These are phyloP conservation scores for Protonemura montana DNA, from an alignment of 2,888 invertebrate species.

Conservation along the genomic window DNA sequence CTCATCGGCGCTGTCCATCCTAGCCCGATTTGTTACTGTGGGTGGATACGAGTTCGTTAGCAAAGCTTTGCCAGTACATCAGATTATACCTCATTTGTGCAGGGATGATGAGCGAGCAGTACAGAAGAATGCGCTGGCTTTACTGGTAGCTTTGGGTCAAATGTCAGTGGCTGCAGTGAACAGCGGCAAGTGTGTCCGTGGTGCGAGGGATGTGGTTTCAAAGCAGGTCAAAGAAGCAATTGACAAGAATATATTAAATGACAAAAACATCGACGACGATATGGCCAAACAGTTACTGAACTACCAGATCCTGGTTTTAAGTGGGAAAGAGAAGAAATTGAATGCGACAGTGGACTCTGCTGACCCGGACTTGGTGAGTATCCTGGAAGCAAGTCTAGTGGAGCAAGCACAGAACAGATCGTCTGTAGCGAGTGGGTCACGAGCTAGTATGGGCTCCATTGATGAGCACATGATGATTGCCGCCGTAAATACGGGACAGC, in stretches of 20 bases:
- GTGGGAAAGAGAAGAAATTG: slow-evolving; percentile 30
- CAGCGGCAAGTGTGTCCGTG: neutral
- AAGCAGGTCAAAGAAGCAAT: slow-evolving; percentile 40
- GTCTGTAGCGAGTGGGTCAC: neutral
- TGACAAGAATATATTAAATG: slow-evolving; percentile 34
- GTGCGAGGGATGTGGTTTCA: slow-evolving; percentile 30
- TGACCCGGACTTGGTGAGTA: slow-evolving; percentile 32
- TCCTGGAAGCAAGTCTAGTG: slow-evolving; percentile 38
- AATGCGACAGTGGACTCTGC: slow-evolving; percentile 38
- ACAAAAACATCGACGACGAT: neutral
- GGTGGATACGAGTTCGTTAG: slow-evolving; percentile 26
- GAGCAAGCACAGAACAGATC: neutral
- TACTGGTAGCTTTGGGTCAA: slow-evolving; percentile 17
- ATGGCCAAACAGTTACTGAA: slow-evolving; percentile 45
- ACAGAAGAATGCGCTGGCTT: slow-evolving; percentile 43
- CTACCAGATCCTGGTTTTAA: slow-evolving; percentile 44
- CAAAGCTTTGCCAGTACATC: slow-evolving; percentile 34
- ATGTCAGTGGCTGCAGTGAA: neutral
- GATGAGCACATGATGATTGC: neutral
- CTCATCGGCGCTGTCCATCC: slow-evolving; percentile 36
- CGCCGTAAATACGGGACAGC: neutral
- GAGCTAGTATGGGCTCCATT: slow-evolving; percentile 8
- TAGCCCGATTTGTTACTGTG: slow-evolving; percentile 19
- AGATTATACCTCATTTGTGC: slow-evolving; percentile 44
- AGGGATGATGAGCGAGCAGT: slow-evolving; percentile 39